phyloP scores from a whole-genome alignment of 1,140 invertebrate genomes.

The Chironomus striatipennis region DNA sequence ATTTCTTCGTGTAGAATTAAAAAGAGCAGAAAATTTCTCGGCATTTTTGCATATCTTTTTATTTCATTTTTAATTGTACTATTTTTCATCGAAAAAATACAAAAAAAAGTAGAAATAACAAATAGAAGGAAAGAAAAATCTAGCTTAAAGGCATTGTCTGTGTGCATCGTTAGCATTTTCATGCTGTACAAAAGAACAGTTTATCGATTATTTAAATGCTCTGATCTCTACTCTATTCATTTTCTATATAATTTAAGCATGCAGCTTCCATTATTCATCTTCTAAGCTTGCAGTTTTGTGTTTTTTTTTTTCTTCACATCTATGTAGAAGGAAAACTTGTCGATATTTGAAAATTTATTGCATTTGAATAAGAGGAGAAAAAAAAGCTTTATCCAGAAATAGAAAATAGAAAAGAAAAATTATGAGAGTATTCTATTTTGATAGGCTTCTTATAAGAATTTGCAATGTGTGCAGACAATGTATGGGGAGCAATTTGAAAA shows the following conservation, averaged over 20 bases:
- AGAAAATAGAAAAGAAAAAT: neutral
- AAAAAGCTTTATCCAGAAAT: neutral
- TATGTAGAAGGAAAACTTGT: no score
- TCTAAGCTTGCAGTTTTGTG: no score
- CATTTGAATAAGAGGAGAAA: no score
- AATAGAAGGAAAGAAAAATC: neutral
- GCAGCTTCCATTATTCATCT: neutral
- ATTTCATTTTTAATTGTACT: neutral
- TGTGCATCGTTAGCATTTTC: conserved; percentile 1
- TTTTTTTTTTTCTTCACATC: no score
- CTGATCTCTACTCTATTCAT: neutral
- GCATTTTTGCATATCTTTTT: conserved; percentile 6
- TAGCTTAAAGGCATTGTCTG: neutral
- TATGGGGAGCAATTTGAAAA: no score
- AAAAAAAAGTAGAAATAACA: no score
- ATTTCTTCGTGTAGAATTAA: neutral
- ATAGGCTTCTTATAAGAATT: no score
- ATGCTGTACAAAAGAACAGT: conserved; percentile 7
- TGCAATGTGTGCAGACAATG: no score
- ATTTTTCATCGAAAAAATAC: neutral
- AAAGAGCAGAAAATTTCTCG: conserved; percentile 8
- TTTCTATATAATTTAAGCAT: no score
- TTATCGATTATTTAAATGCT: conserved; percentile 3
- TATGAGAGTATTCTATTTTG: no score
- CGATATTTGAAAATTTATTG: no score